Base-by-base conservation (phyloP, 1,140 invertebrate genomes). In the Drosophila orosa region DNA sequence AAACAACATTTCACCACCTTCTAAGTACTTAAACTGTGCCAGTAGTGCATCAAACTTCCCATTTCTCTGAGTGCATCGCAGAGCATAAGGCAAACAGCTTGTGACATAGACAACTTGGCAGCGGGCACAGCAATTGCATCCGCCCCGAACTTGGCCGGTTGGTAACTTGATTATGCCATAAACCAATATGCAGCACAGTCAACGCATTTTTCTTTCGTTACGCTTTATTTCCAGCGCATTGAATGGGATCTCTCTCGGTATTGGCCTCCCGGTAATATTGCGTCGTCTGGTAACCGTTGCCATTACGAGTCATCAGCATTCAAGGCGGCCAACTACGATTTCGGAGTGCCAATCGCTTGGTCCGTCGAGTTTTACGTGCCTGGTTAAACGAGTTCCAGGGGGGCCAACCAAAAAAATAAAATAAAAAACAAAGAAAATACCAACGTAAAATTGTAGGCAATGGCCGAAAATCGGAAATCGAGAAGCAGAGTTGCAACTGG, bases 301-400 rank as follows among this genome's bases (percentile, higher is more conserved):
- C 56, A 79, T 86, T 82, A 83, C 84, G 58, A 80, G 81, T 78
- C 84, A 89, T 89, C 84, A 90, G 85, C 84, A 89, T 89, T 83
- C 84, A 89, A 80, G 84, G 66, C 84, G 80, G 84, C 89, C 84
- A 89, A 80, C 80, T 65, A 69, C 52, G 65, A 60, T 66, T 78
- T 84, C 66, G 61, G 69, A 89, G 83, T 89, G 83, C 80, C 80
- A 87, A 84, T 84, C 83, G 84, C 67, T 39, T 56, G 67, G 17
- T 68, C 45, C 47, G 67, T 47, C 39, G 48, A 58, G 76, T 63
- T 74, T 61, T 73, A 71, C 74, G 74, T 77, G 74, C 74, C 62
- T 27, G 47, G 27, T 48, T 40, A 61, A 86, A 78, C 80, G 84
- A 44, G 73, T 79, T 75, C 61, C 13, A 52, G 55, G 57, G 55